Base-by-base conservation (phyloP, 2,113 vertebrate genomes). In the Istiophorus platypterus region DNA sequence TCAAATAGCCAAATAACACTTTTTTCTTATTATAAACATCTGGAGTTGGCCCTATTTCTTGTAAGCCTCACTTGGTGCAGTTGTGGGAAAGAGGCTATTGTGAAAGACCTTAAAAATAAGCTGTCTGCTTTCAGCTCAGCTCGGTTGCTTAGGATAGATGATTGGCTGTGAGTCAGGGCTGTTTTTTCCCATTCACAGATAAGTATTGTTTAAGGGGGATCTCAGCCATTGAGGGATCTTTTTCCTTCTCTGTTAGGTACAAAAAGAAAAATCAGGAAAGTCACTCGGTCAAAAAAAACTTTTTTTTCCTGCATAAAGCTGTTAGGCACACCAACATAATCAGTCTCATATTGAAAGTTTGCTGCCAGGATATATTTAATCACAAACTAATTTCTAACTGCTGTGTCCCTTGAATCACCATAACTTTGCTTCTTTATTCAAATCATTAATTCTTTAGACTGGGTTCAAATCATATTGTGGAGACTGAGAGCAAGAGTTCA, bases 91-190 rank as follows among this genome's bases (percentile, higher is more conserved):
- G 63, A 57, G 26, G 34, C 63, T 66, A 63, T 81, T 81, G 73
- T 75, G 78, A 58, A 86, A 85, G 54, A 7, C 5, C 62, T 76
- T 78, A 51, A 78, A 88, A 88, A 83, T 70, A 85, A 80, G 63
- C 39, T 49, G 71, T 74, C 57, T 45, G 27, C 72, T 59, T 68
- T 58, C 74, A 78, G 62, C 27, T 58, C 10, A 56, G 71, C 58
- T 79, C 31, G 22, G 39, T 72, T 56, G 29, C 58, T 64, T 39
- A 45, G 54, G 39, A 88, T 18, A 57, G 31, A 56, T 68, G 56
- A 71, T 37, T 73, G 73, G 54, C 76, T 37, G 27, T 65, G 37
- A 42, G 26, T 69, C 17, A 2, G 22, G 41, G 29, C 7, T 67
- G 9, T 15, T 47, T 6, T n/a, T 26, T 62, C 57, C 56, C 45